Evolutionary conservation across 2,797 vertebrate species (phyloP).

Genomic region (Fringilla coelebs): DNA sequence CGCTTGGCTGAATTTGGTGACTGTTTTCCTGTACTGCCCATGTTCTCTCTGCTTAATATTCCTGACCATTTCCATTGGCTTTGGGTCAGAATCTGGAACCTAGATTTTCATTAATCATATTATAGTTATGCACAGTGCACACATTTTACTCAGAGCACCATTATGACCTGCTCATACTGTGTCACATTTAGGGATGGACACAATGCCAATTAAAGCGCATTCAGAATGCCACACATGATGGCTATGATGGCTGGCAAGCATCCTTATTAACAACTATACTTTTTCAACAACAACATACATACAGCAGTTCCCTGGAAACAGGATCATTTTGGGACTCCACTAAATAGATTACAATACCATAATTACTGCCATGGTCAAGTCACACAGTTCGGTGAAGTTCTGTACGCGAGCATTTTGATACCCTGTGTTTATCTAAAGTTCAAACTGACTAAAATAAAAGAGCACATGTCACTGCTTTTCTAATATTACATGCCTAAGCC

Average conservation of each 20-base stretch:
- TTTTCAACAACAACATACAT: not conserved
- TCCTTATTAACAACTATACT: not conserved
- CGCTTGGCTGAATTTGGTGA: not conserved
- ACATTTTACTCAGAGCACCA: not conserved
- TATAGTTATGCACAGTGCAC: not conserved
- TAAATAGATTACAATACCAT: not conserved
- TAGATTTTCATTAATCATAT: not conserved
- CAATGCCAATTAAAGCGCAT: not conserved
- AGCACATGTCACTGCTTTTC: not conserved
- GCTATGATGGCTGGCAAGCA: not conserved
- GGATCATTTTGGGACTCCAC: not conserved
- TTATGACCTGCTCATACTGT: not conserved
- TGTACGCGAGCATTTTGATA: not conserved
- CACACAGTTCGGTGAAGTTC: not conserved
- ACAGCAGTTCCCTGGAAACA: not conserved
- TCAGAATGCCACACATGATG: not conserved
- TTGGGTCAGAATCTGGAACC: not conserved
- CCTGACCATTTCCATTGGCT: not conserved
- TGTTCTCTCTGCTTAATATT: not conserved
- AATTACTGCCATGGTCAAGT: not conserved
- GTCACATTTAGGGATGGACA: not conserved
- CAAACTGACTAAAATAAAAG: not conserved
- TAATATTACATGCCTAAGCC: not conserved
- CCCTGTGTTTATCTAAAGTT: not conserved
- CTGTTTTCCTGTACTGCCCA: not conserved